phyloP scores from a whole-genome alignment of 2,797 vertebrate genomes.

The Tragopan temminckii region DNA sequence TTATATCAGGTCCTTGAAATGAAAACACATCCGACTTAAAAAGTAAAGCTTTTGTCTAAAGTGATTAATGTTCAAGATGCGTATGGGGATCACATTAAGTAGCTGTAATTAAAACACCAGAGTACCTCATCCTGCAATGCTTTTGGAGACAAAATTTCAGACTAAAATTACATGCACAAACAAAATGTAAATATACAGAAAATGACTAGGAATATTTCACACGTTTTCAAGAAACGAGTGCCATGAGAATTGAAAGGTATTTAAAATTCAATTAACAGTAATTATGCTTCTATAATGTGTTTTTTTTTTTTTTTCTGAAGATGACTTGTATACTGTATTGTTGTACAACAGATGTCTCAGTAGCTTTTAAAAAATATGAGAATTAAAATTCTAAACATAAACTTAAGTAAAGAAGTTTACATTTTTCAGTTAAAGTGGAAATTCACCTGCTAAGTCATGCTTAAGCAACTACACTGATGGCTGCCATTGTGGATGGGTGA shows the following conservation, averaged over 20 bases:
- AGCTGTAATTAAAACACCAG: not conserved
- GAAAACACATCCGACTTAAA: not conserved
- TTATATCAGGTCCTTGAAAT: not conserved
- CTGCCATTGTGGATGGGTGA: not conserved
- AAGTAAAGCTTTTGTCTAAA: not conserved
- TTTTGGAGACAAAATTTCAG: not conserved
- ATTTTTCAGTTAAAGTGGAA: not conserved
- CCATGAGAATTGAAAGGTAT: not conserved
- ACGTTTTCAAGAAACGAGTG: not conserved
- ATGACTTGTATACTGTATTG: not conserved
- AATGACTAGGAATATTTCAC: not conserved
- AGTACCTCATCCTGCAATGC: not conserved
- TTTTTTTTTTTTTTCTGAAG: not conserved
- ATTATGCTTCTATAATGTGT: not conserved
- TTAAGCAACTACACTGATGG: not conserved
- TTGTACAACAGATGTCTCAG: not conserved
- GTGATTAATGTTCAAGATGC: not conserved
- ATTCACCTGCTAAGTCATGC: not conserved
- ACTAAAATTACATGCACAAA: not conserved
- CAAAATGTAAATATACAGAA: not conserved
- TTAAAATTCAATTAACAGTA: slow-evolving; percentile 17
- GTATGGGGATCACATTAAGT: not conserved
- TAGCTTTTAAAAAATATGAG: not conserved
- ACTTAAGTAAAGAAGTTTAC: not conserved
- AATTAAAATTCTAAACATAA: not conserved